phyloP scores from a whole-genome alignment of 1,140 invertebrate species.

The Acyrthosiphon pisum region DNA sequence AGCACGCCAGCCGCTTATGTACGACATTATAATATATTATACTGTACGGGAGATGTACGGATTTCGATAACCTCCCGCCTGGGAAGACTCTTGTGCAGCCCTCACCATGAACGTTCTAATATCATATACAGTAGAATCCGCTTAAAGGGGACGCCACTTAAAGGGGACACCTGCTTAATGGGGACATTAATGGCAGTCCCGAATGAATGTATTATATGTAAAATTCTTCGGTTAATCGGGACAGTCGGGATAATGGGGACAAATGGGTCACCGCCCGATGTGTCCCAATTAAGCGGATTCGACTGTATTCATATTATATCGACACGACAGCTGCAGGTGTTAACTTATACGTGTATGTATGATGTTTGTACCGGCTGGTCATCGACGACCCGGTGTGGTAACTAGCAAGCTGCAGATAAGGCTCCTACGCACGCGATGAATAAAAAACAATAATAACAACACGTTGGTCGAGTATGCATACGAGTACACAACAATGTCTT shows the following conservation, averaged over 20 bases:
- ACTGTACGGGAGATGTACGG: background rate
- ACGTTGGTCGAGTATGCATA: background rate
- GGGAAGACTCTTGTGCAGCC: background rate
- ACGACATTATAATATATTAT: constrained; percentile 14
- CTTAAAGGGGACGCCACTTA: too few relatives aligned
- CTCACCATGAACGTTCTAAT: background rate
- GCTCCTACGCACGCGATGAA: background rate
- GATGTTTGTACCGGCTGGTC: background rate
- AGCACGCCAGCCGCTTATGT: background rate
- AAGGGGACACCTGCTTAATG: too few relatives aligned
- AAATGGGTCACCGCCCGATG: too few relatives aligned
- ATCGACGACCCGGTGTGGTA: background rate
- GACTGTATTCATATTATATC: background rate
- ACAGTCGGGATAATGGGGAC: too few relatives aligned
- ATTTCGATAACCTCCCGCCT: constrained; percentile 21
- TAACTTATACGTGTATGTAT: background rate
- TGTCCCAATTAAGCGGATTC: too few relatives aligned
- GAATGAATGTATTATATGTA: too few relatives aligned
- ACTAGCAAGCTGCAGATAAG: background rate
- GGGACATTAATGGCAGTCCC: too few relatives aligned
- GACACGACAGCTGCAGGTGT: constrained; percentile 10
- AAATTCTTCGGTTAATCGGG: too few relatives aligned
- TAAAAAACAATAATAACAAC: background rate
- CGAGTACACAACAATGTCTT: background rate
- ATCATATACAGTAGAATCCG: too few relatives aligned